Evolutionary conservation across 1,140 invertebrate genomes (phyloP), one percentile per base, ranked within the genome.

Genomic region (Solenopsis invicta): DNA sequence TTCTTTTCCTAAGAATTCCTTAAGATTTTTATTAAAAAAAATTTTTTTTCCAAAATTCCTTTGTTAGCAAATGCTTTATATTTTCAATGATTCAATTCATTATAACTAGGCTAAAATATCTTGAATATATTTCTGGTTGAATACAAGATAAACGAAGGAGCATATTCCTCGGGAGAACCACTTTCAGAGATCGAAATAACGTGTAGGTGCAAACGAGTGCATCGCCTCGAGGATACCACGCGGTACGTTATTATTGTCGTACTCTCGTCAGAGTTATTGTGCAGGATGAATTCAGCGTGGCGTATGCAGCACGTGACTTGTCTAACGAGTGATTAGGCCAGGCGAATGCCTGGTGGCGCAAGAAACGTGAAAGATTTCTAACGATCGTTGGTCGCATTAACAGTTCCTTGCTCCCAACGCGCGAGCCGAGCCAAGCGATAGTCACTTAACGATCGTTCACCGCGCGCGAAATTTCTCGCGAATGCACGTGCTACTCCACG

Each of bases 401-500:
- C 69, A 84, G 80, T 84, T 84, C 80, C 67, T 84, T 84, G 80
- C 80, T 84, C 80, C 69, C 80, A 29, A 12, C 67, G 52, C 18
- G 24, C 52, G 52, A 62, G n/a, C 61, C 21, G 13, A 56, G 24
- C 50, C 64, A 24, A 21, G 54, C 64, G n/a, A 86, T 86, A 69
- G 48, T 81, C 69, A 37, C n/a, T 52, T 80, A 80, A 86, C 52
- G 84, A 86, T 86, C 84, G 75, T 48, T 69, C 62, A 21, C 62
- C 16, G 45, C 52, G 29, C 52, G 76, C 64, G 64, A 67, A 86
- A 80, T 86, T 61, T 48, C 50, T 48, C 41, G 37, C 59, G 48
- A 66, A 75, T 88, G 85, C 89, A 90, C 89, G 86, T 90, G 89
- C 85, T 86, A 85, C 52, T 90, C 67, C 90, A 89, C 88, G 86